Conservation (phyloP, 2,888 invertebrate genomes). For the Sinhomidia bicolor region DNA sequence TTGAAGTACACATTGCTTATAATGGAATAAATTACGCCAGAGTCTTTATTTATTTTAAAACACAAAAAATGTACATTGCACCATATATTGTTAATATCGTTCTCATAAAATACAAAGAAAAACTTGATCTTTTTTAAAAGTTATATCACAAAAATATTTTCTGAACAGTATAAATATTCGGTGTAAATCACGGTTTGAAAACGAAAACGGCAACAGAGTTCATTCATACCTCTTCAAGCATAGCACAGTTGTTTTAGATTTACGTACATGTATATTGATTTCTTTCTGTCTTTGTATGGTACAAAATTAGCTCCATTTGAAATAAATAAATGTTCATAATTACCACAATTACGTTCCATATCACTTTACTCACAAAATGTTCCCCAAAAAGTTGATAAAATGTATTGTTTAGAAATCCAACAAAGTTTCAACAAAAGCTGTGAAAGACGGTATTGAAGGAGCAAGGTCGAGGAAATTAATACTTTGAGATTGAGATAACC, state of each 20-base stretch:
- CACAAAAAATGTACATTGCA: slow-evolving; percentile 8
- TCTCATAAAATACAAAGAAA: not conserved
- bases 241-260: not conserved
- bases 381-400: not conserved
- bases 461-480: not conserved
- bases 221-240: slow-evolving; percentile 2
- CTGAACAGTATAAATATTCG: not conserved
- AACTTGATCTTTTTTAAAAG: not conserved
- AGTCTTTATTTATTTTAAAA: slow-evolving; percentile 25
- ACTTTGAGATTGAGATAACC: slow-evolving; percentile 10
- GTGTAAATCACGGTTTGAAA: not conserved
- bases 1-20: no score
- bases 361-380: not conserved
- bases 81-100: not conserved
- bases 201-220: no score
- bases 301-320: not conserved
- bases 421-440: not conserved
- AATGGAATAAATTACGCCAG: not conserved
- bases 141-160: slow-evolving; percentile 4
- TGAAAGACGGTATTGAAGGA: slow-evolving; percentile 52
- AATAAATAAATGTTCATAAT: not conserved
- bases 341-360: not conserved
- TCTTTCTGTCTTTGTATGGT: not conserved
- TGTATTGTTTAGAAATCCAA: not conserved
- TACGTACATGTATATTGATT: not conserved